Percentiles rank a stretch among this genome's conserved stretches.
Conservation (phyloP, 1,140 invertebrate species). For the Heliconius melpomene region DNA sequence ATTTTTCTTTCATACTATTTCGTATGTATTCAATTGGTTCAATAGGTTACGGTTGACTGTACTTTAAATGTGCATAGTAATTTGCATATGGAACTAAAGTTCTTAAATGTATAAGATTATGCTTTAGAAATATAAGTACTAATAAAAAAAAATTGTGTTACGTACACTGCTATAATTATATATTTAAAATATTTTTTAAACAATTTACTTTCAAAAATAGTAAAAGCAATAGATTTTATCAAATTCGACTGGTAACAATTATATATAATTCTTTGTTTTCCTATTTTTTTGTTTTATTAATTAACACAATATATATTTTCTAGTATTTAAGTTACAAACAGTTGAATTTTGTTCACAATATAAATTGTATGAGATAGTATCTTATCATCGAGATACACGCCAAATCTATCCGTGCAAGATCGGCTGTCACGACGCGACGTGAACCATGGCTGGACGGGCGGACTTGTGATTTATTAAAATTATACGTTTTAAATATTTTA, state of each 20-base stretch:
- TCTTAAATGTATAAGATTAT: too few species aligned
- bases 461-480: not conserved
- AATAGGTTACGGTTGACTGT: not conserved
- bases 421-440: slow-evolving; percentile 20
- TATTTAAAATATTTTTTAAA: too few species aligned
- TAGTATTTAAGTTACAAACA: not conserved
- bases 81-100: not conserved
- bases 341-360: not conserved
- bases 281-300: too few species aligned
- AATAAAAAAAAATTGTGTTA: too few species aligned
- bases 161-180: too few species aligned
- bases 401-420: slow-evolving; percentile 13
- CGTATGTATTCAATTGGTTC: not conserved
- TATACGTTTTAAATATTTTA: not conserved
- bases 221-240: too few species aligned
- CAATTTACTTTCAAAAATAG: too few species aligned
- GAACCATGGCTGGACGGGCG: not conserved
- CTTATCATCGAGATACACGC: not conserved
- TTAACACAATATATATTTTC: not conserved
- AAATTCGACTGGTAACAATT: too few species aligned
- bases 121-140: too few species aligned
- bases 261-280: too few species aligned
- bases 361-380: not conserved
- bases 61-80: too few species aligned
- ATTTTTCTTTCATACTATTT: not conserved